Evolutionary conservation across 2,797 vertebrate genomes (phyloP), one percentile per base, ranked within the genome.

Genomic region (Melanotaenia maccullochi): DNA sequence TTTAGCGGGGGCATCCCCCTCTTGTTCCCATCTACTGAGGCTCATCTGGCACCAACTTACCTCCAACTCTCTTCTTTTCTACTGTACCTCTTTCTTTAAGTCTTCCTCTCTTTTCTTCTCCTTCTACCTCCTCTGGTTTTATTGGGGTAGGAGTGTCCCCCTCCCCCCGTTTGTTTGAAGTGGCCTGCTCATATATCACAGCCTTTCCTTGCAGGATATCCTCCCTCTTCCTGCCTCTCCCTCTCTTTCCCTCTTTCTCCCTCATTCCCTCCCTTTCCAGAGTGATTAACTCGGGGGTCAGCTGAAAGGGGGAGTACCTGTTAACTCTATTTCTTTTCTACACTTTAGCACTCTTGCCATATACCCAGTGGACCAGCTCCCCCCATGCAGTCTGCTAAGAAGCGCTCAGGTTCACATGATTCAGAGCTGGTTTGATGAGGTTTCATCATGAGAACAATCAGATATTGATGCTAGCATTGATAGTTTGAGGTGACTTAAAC

Each of bases 121-220:
- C 78, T 61, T 76, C 69, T 71, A 33, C 88, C 85, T 80, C 86
- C 87, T 75, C 72, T 83, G 87, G 82, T 90, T 93, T 94, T 92
- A 92, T 92, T 89, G 89, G 71, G 79, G 80, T 33, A 85, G 67
- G 81, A 77, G 84, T 77, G 79, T 71, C 81, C 85, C 86, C 88
- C 76, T 64, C 83, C 77, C 81, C 72, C 59, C 65, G 54, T 75
- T 77, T 85, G 88, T 93, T 94, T 93, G 87, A 93, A 91, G 90
- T 87, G 64, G 79, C 85, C 86, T 87, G 76, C 90, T 93, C 90
- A 80, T 93, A 93, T 92, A 93, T 93, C 91, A 93, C 84, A 84
- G 84, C 73, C 78, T 75, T 86, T 75, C 77, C 86, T 85, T 24
- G 57, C 87, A 88, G 88, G 88, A 92, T 90, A 85, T 90, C 87